Base-by-base conservation (phyloP, 1,140 invertebrate species). In the Magallana angulata region DNA sequence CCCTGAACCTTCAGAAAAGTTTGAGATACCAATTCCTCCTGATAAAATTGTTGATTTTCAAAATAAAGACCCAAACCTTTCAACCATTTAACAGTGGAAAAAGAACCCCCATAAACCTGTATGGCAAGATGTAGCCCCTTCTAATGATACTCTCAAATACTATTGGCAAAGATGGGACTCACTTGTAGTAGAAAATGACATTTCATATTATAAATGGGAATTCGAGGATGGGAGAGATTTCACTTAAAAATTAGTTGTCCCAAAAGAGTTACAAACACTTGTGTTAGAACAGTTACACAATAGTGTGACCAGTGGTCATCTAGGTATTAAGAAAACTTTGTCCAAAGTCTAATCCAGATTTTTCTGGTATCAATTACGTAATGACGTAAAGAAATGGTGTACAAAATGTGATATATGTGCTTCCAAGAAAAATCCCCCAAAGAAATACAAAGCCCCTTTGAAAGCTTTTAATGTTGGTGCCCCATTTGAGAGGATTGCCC, bases 221-320 rank as follows among this genome's bases (percentile, higher is more conserved):
- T 80, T n/a, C 14, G 59, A 87, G 9, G 9, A 64, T 60, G 85
- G 85, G 82, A 59, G 56, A 57, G 57, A 56, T 57, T 6, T n/a
- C 5, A 82, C 14, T 82, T 9, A 30, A 1, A 82, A 82, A 82
- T 16, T 64, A 58, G 57, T 62, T 9, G n/a, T 86, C 7, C 85
- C 85, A 36, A 12, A 18, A 80, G 30, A 48, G 11, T 62, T 86
- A 60, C 12, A 60, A 30, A 12, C 24, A 1, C 11, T 87, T 68
- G 86, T 88, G 11, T 11, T 88, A 68, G 48, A 88, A 14, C 87
- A 85, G 36, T 24, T 88, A 59, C 87, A 88, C 48, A 84, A 85
- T 30, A 80, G 36, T 84, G 57, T 80, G 6, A 88, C 14, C 5
- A 82, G 87, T 11, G 82, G 87, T 36, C 83, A 88, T n/a, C 30